Base-by-base conservation (phyloP, 2,113 vertebrate genomes). In the Camelus dromedarius region DNA sequence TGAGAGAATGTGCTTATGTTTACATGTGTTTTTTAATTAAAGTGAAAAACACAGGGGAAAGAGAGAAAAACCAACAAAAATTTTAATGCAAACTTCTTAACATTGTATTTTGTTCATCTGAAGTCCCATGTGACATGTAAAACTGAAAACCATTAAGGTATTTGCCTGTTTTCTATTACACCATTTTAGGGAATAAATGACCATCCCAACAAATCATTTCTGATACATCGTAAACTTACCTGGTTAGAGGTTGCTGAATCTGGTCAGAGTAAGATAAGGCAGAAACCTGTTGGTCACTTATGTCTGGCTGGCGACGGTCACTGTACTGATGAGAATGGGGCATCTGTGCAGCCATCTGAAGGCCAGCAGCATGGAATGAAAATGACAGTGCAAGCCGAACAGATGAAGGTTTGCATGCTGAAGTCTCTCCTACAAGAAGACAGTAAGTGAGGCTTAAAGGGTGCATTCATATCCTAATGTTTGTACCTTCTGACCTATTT, bases 371-470 rank as follows among this genome's bases (percentile, higher is more conserved):
- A 99, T 99, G 99, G 99, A 99, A 99, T 99, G 99, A 99, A 99
- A 99, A 99, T 98, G 99, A 99, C 98, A 99, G 99, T 99, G 99
- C 99, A 98, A 99, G 99, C 99, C 99, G 99, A 99, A 99, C 99
- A 99, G 99, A 99, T 99, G 99, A 99, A 99, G 99, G 99, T 99
- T 99, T 99, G 99, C 99, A 99, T 99, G 99, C 99, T 99, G 99
- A 99, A 99, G 99, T 99, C 99, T 99, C 99, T 99, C 99, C 99
- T 99, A 96, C 6, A 97, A 99, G 97, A 98, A 95, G 42, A 96
- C 72, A 0, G 5, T 0, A 26, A 67, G 28, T 2, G 4, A 38
- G 60, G 89, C 85, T 98, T 84, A 97, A 62, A 79, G 32, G n/a
- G 18, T 79, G 60, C 7, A n/a, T 20, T 91, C 11, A n/a, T 1